Base-by-base conservation (phyloP, 2,888 invertebrate species). In the Chydorus sphaericus region DNA sequence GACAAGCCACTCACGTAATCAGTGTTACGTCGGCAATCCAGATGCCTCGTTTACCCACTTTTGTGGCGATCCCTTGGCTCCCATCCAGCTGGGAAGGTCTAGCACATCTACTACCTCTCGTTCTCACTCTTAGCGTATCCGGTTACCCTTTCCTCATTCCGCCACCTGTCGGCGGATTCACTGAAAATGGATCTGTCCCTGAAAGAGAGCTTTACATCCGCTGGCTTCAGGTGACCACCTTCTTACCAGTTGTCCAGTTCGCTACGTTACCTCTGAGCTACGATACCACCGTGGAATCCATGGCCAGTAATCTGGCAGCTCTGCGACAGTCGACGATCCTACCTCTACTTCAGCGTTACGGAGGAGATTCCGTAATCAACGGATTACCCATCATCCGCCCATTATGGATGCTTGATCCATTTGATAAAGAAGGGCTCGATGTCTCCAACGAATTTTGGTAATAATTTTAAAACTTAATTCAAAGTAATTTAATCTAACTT, bases 141-240 rank as follows among this genome's bases (percentile, higher is more conserved):
- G 96, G 96, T 0, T 94, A 86, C 70, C 92, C 92, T 0, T 93
- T 93, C 64, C 78, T 93, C 44, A 81, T 94, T 74, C 90, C 93
- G 0, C 93, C 94, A 1, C 85, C 92, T 4, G 88, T 96, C 1
- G 96, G 96, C 0, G 96, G 92, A 0, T 58, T 62, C 18, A 36
- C 54, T 28, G 18, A 28, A 51, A 37, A 59, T 30, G 29, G 44
- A 11, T 11, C 48, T 10, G 37, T 53, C 7, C 86, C 86, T 0
- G 83, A 86, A 61, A 79, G 80, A 60, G 91, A 93, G 66, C 70
- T 93, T 54, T 92, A 86, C 64, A 80, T 89, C 61, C 76, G 93
- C 58, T 96, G 94, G 94, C 69, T 92, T 55, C 90, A 93, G 66
- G 73, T 94, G 65, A 83, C 87, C 2, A 85, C 88, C 0, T 94